A percentile compares a stretch with the other conserved stretches of the same genome.
phyloP scores from a whole-genome alignment of 2,797 vertebrate species.

The Tauraco hartlaubi region DNA sequence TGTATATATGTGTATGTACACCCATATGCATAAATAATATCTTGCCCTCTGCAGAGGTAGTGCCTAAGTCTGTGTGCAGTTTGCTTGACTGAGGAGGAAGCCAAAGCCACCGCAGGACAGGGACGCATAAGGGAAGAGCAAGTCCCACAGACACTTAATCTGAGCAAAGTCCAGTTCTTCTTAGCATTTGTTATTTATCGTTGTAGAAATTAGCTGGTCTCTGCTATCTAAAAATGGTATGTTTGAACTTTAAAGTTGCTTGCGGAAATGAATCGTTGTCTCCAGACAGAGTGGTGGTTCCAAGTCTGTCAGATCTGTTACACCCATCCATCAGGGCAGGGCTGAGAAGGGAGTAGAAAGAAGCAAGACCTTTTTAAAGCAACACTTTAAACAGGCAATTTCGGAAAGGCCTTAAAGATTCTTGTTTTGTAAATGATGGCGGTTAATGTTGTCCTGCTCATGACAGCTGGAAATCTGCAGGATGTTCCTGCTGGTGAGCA shows the following conservation, averaged over 20 bases:
- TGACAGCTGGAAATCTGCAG: background rate
- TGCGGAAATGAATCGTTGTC: background rate
- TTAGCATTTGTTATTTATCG: background rate
- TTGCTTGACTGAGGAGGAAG: background rate
- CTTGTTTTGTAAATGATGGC: background rate
- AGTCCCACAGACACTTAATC: background rate
- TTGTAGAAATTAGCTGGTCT: background rate
- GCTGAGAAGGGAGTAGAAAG: background rate
- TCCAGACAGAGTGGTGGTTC: background rate
- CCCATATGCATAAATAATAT: accelerated
- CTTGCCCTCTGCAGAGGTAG: background rate
- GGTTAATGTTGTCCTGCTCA: background rate
- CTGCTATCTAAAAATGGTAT: background rate
- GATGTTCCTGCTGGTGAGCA: background rate
- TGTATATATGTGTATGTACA: background rate
- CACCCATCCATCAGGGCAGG: background rate
- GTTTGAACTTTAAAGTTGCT: background rate
- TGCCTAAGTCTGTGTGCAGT: background rate
- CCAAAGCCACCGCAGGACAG: background rate
- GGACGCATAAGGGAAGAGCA: background rate
- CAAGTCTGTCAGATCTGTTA: background rate
- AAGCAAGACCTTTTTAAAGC: background rate
- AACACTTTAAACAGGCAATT: background rate
- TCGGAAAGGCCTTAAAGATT: background rate
- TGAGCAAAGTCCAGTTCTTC: background rate